Conservation (phyloP, 2,888 invertebrate genomes). For the Anorthoa munda region DNA sequence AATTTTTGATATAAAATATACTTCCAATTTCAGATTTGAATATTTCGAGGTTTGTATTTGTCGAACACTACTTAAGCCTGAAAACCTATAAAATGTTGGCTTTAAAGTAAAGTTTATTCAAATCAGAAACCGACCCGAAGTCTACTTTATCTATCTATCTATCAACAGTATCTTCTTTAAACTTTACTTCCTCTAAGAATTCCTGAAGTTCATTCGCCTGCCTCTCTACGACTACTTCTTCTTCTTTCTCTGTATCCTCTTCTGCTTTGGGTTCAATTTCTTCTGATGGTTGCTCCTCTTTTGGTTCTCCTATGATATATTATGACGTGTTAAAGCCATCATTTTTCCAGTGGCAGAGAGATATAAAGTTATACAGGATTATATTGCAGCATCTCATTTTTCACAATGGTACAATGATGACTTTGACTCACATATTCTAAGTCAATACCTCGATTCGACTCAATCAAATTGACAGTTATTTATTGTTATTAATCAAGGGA, state of each 20-base stretch:
- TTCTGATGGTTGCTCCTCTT: not conserved
- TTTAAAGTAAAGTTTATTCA: no score
- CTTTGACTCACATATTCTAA: not conserved
- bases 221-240: conserved; percentile 25
- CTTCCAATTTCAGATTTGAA: no score
- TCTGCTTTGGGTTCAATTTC: not conserved
- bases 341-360: not conserved
- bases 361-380: not conserved
- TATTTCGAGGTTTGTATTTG: no score
- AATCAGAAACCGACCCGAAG: no score
- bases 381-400: not conserved
- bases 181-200: conserved; percentile 74
- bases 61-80: no score
- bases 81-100: no score
- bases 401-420: not conserved
- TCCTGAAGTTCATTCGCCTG: conserved; percentile 60
- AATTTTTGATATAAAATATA: no score
- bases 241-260: conserved; percentile 30
- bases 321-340: not conserved
- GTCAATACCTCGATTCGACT: no score
- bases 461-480: no score
- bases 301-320: conserved; percentile 36
- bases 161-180: not conserved
- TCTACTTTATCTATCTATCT: not conserved
- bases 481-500: no score